Evolutionary conservation across 1,140 invertebrate species (phyloP), one percentile per base, ranked within the genome.

Genomic region (Campoletis sonorensis): DNA sequence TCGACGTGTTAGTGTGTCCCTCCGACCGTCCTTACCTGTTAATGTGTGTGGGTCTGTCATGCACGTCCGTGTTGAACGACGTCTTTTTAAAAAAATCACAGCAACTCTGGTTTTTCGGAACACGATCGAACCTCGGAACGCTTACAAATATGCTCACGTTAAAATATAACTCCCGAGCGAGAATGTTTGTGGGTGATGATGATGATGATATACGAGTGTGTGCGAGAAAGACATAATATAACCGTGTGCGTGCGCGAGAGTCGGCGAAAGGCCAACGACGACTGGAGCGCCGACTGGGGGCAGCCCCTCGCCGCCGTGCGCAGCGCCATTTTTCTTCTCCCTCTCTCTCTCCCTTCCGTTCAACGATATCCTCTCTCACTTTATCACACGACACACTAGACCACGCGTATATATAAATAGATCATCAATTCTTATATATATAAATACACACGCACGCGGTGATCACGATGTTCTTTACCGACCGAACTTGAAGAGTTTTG

Each of bases 211-310:
- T 72, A 73, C 49, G 4, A 58, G 16, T 26, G 51, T 58, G 70
- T 79, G 67, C 45, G 45, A 58, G 49, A 40, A 79, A 61, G 54
- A 78, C 30, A 72, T 58, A 64, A 70, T 26, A 78, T 54, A 75
- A 78, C 68, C 72, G 72, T 79, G 81, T 58, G 68, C 33, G 79
- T 72, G 72, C 75, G 68, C 49, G 79, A 80, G 30, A 81, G 80
- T 79, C 79, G 76, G 80, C 77, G 79, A 73, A 58, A 70, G 71
- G 76, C 77, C 75, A 80, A 72, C 70, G 58, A 67, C 82, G 82
- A 81, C 81, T 82, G 81, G 75, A 78, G 79, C 81, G 81, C 81
- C 81, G 75, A 81, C 80, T 76, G 67, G 58, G 37, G 37, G 80
- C 73, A 61, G 61, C 40, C 40, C 40, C 58, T 54, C 16, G 51